Base-by-base conservation (phyloP, 2,113 vertebrate genomes). In the Semnornis frantzii region DNA sequence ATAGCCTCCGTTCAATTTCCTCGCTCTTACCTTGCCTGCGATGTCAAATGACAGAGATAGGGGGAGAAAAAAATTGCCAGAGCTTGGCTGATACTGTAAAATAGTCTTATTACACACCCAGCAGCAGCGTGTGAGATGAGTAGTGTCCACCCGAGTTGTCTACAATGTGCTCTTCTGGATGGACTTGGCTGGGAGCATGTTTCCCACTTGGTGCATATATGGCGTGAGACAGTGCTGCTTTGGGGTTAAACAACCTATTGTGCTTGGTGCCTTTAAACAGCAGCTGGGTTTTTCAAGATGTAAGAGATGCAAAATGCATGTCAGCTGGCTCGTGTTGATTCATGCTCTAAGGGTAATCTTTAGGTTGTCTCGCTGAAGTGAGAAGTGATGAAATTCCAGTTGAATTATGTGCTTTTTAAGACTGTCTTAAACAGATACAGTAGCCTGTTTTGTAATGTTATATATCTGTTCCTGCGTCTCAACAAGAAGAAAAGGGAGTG, bases 271-370 rank as follows among this genome's bases (percentile, higher is more conserved):
- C 7, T 78, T 83, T 37, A 64, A 55, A 7, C 86, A 95, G 78
- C 94, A 96, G 89, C 92, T 87, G 70, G 84, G 74, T 63, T 93
- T 90, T 63, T 71, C 15, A 30, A 92, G 95, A 87, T 92, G 85
- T 30, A 24, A 86, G 91, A 87, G 93, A 91, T 91, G 91, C 7
- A 39, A 95, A 94, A 93, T 75, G 31, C 87, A 23, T 94, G 93
- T 94, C 91, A 94, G 85, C 95, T 90, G 88, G 73, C 95, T 96
- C 19, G 1, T 88, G 95, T 96, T 94, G 85, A 87, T 93, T 96
- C 88, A 94, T 85, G 85, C 92, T 97, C 72, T 73, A 82, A 93
- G 88, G 91, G 88, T 96, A 94, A 84, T 71, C 85, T 90, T 87
- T 94, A 97, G 82, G 90, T 92, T 93, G 94, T 94, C 89, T 96